Evolutionary conservation across 2,888 invertebrate genomes (phyloP), one percentile per base, ranked within the genome.

Genomic region (Elgonia sp.): DNA sequence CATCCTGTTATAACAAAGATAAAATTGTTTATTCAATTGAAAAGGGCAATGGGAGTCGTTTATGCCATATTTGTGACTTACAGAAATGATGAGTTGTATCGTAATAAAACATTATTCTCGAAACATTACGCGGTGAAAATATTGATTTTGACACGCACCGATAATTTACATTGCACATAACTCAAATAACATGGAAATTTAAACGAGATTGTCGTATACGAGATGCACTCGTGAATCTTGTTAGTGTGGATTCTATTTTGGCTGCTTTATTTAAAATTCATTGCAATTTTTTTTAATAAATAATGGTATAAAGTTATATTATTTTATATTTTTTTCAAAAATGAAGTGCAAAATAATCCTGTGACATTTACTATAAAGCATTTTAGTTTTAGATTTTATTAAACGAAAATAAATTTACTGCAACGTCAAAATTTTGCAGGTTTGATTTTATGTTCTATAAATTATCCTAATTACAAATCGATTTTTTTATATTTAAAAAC

Each of bases 101-200:
- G 55, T 40, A 29, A 65, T 62, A 53, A 65, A 65, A 73, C 55
- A 1, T 50, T 53, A 65, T 73, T 73, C 57, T 10, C 53, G 50
- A 82, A 50, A 42, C 57, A 37, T 63, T 65, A 82, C 18, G 42
- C 72, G 55, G 21, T 1, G 69, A 83, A 69, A 83, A 76, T 83
- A 83, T 76, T 69, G 83, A 76, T 83, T 69, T 57, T 67, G 67
- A 82, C 67, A 21, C 69, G 18, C 55, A 18, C n/a, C n/a, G 42
- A 46, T 75, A 69, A 69, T 83, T 83, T 75, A 57, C 75, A 67
- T 55, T 6, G 29, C 65, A 20, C 57, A 39, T 80, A 70, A 80
- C 60, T 80, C 50, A 57, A 70, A 81, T 63, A 81, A 53, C 21
- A 37, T 50, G 63, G 57, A 72, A 81, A 72, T 55, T 81, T 72